A percentile compares a stretch with the other conserved stretches of the same genome.
phyloP scores from a whole-genome alignment of 2,888 invertebrate genomes.

The Pseudococcus jackbeardsleyi region DNA sequence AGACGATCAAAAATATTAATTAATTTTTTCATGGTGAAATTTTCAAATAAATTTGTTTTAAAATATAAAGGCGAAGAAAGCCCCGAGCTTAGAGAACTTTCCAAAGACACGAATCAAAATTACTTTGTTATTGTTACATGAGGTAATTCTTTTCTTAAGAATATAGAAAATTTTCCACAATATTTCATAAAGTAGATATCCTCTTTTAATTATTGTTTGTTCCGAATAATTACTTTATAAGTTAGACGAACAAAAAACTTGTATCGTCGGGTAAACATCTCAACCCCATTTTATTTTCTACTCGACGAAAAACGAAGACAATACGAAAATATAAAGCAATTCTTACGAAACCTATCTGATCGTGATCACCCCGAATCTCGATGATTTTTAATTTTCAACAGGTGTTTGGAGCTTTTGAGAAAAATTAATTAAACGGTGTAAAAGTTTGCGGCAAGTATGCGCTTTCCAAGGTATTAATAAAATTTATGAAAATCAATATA shows the following conservation, averaged over 20 bases:
- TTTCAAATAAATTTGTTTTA: background rate
- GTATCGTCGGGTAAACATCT: background rate
- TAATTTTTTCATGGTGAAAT: background rate
- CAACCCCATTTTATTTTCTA: background rate
- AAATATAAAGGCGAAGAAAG: background rate
- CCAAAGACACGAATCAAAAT: background rate
- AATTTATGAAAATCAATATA: conserved; percentile 9
- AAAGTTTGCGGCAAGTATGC: background rate
- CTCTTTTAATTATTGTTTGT: conserved; percentile 38
- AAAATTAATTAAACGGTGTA: conserved; percentile 3
- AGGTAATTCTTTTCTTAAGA: background rate
- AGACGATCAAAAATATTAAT: background rate
- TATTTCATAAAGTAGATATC: conserved; percentile 18
- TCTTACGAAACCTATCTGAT: background rate
- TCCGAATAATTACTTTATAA: conserved; percentile 39
- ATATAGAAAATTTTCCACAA: background rate
- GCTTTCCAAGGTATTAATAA: conserved; percentile 1
- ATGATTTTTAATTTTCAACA: conserved; percentile 40
- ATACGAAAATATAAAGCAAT: background rate
- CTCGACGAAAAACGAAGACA: background rate
- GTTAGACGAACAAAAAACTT: conserved; percentile 9
- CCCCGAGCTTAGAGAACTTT: background rate
- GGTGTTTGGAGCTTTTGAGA: background rate
- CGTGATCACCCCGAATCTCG: background rate
- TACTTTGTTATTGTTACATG: background rate